Evolutionary conservation across 2,113 vertebrate species (phyloP), one percentile per base, ranked within the genome.

Genomic region (Corythornis madagascariensis): DNA sequence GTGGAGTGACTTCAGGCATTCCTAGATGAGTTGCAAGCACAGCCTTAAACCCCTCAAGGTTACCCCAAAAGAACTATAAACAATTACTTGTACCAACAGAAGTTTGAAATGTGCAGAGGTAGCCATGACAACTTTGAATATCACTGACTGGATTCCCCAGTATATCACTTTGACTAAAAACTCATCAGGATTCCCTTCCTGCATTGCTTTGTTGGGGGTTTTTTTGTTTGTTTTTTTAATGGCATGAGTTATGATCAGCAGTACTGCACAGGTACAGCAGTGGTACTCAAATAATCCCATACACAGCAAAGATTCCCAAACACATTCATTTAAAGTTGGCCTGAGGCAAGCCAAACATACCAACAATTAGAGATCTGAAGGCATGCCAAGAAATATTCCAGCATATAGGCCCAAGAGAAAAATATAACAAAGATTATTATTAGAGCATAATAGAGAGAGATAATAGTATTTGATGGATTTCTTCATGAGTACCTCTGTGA

Each of bases 331-430:
- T 82, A 73, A 93, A 90, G 42, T 52, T 83, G 55, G 81, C 81
- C 60, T 43, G 22, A 93, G 78, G 94, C 86, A 94, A 93, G 64
- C 38, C 86, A 90, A 93, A 93, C 64, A 89, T 19, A 79, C 42
- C 88, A 93, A 94, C 63, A 89, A 83, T 96, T 94, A 92, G 50
- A 73, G 47, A 70, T 85, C 84, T 83, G 59, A 70, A 92, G 78
- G 43, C 55, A 83, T 91, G 92, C 89, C 94, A 94, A 89, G 81
- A 94, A 93, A 89, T 74, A 94, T 59, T 87, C 11, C 55, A 94
- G 75, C 64, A 52, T 89, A 85, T 73, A 90, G 71, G 59, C 86
- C 87, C 91, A 76, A 73, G 95, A 96, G 96, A 91, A 96, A 95
- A 90, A 95, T 59, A 74, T 11, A 90, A 73, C 50, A 59, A 92